Evolutionary conservation across 1,140 invertebrate genomes (phyloP).

Genomic region (Macrostomum lignano): DNA sequence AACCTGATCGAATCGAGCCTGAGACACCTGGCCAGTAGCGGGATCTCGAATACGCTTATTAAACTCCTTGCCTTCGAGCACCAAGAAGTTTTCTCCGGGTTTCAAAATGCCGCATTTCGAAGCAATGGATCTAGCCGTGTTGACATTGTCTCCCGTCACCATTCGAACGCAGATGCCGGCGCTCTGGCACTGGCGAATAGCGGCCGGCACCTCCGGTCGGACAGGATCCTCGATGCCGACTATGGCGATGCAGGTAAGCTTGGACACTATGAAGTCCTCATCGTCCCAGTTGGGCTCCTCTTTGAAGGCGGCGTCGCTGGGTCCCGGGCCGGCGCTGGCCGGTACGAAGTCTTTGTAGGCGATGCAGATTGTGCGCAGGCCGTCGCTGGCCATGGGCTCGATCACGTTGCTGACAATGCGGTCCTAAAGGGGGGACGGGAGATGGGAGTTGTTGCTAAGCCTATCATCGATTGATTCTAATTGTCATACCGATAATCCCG

Average conservation of each 20-base stretch:
- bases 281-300: slow-evolving; percentile 90
- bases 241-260: slow-evolving; percentile 74
- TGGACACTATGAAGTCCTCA: slow-evolving; percentile 54
- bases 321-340: too few relatives aligned
- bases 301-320: slow-evolving; percentile 17
- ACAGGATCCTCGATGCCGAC: slow-evolving; percentile 97
- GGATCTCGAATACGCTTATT: slow-evolving; percentile 59
- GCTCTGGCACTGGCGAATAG: slow-evolving; percentile 70
- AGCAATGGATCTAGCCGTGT: slow-evolving; percentile 87
- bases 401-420: slow-evolving; percentile 53
- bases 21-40: slow-evolving; percentile 36
- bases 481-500: too few relatives aligned
- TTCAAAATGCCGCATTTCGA: slow-evolving; percentile 81
- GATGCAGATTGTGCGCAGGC: slow-evolving; percentile 66
- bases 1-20: slow-evolving; percentile 65
- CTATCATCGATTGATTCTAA: too few relatives aligned
- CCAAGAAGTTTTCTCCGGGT: slow-evolving; percentile 70
- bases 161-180: slow-evolving; percentile 97
- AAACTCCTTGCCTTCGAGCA: slow-evolving; percentile 90
- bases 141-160: slow-evolving; percentile 97
- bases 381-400: slow-evolving; percentile 94
- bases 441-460: too few relatives aligned
- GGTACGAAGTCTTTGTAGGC: slow-evolving; percentile 24
- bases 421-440: too few relatives aligned
- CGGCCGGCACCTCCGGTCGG: slow-evolving; percentile 73